Evolutionary conservation across 2,797 vertebrate genomes (phyloP), one percentile per base, ranked within the genome.

Genomic region (Melanotaenia boesemani): DNA sequence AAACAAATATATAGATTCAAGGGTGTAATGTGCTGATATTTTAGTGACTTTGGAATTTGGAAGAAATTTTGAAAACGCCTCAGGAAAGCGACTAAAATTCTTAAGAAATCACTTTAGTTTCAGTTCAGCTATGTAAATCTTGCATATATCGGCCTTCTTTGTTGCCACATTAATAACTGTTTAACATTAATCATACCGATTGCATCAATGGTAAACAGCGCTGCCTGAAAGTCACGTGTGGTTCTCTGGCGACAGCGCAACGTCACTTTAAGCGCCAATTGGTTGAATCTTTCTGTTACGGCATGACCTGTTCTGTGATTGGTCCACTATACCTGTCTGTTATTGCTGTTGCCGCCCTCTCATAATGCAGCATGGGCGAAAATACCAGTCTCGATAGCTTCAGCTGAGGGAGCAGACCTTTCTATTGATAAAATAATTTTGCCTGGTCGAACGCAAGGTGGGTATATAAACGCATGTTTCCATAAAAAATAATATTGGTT

Each of bases 331-430:
- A 1, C 0, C 24, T 34, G 93, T 86, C 93, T 74, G 13, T 95
- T 91, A 93, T 11, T 0, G 0, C 15, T 18, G 67, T 56, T 63
- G 1, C 90, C 91, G 84, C 94, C 93, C 88, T 89, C 89, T 87
- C 64, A 93, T 93, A 95, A 94, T 95, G 95, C 95, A 96, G 95
- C 94, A 95, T 95, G 94, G 93, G 89, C 91, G 90, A 93, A 89
- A 93, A 91, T 86, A 92, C 77, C 91, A 93, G 93, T 93, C 62
- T 74, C 63, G 18, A 67, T 65, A 83, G 88, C 83, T 81, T 76
- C 73, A 85, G 84, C 81, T 88, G 91, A 89, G 79, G 74, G 82
- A 88, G 66, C 63, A 68, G 80, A 86, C 10, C 6, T 32, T 60
- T 71, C 30, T 68, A 66, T 52, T 83, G 63, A 73, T 50, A 79